Evolutionary conservation across 2,797 vertebrate species (phyloP), one percentile per base, ranked within the genome.

Genomic region (Sciaenops ocellatus): DNA sequence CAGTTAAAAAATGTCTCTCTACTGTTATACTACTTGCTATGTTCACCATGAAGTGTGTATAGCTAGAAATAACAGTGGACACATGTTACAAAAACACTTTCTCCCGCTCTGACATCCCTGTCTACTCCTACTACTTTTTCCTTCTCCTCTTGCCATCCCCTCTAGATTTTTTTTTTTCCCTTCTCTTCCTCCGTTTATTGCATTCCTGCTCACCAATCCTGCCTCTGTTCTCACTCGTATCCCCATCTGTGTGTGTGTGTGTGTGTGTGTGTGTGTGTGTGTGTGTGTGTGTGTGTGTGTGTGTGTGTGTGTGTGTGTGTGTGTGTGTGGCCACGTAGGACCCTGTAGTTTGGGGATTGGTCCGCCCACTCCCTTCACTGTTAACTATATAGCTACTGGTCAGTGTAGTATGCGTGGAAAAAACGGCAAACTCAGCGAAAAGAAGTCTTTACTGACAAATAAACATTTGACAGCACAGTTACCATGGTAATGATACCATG

Each of bases 131-230:
- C 76, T 69, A 69, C 76, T 80, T 84, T 89, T 85, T 86, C 89
- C 74, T 24, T 63, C 70, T 62, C 52, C 11, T 60, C 80, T 73
- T 81, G 60, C 77, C 86, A 80, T 85, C 63, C 78, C 54, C 60
- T 76, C 28, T 48, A 47, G 50, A 22, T 69, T 79, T 76, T 60
- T 30, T 30, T 30, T 38, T 79, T 80, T 69, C 64, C 55, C 68
- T 74, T 64, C 38, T 73, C 78, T 72, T 62, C 84, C 87, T 63
- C 83, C 50, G 13, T 87, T 87, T 76, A 85, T 78, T 80, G 80
- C 89, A 89, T 91, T 92, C 90, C 89, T 87, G 85, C 86, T 87
- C 84, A 82, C 85, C 86, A 90, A 72, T 82, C 74, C 78, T 79
- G 87, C 87, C 78, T 84, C 90, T 87, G 79, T 86, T 89, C 76